Base-by-base conservation (phyloP, 2,888 invertebrate genomes). In the Drosophila yooni region DNA sequence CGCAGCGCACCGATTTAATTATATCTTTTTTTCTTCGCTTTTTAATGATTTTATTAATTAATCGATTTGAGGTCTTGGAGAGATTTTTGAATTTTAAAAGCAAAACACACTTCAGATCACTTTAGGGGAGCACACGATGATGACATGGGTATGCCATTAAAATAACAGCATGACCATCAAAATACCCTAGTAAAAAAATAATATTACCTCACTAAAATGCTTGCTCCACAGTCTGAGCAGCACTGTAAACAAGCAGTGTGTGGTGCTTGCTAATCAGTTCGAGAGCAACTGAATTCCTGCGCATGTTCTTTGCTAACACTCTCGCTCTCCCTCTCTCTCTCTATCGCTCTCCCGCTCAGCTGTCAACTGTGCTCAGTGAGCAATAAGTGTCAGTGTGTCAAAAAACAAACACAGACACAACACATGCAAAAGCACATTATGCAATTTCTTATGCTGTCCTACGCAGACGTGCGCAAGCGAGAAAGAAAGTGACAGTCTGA, bases 341-440 rank as follows among this genome's bases (percentile, higher is more conserved):
- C 10, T n/a, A 1, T 36, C 50, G 18, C 40, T 34, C 53, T 31
- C 60, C 63, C 66, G 51, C 53, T 34, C 58, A 68, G 54, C 62
- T 70, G 67, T 80, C 74, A 74, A 64, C 38, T 33, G 62, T 59
- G 48, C 71, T 74, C 68, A 65, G 21, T 70, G 59, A 62, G 51
- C 87, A 79, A 91, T 86, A 82, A 90, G 90, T 91, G 92, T 91
- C 92, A 92, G 90, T 91, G 91, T 92, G 91, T 91, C 91, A 91
- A 79, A 80, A 67, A 64, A 38, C 21, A 33, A 36, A 64, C 58
- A 61, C 70, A 60, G 40, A 57, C 43, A 61, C 21, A 34, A 53
- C 8, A n/a, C 21, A 43, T 43, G 31, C 33, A 27, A 51, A 53
- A 65, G 40, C 63, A 59, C 59, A 89, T 91, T 89, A 91, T 91